Conservation (phyloP, 2,888 invertebrate species). For the Zaprionus obscuricornis region DNA sequence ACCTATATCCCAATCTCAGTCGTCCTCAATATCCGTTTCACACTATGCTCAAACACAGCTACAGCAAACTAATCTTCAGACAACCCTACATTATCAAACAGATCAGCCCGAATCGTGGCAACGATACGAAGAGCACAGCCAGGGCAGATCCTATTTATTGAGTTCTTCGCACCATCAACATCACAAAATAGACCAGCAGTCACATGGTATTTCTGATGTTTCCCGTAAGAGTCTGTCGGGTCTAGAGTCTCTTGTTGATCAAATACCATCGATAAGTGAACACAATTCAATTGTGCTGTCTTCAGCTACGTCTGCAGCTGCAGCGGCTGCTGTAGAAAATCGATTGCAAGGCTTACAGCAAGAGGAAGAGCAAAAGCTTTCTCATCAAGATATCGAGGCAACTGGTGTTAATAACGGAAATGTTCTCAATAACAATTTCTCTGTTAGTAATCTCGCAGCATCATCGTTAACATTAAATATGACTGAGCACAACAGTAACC, state of each 20-base stretch:
- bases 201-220: slow-evolving; percentile 85
- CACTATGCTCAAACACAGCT: slow-evolving; percentile 21
- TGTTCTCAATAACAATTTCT: slow-evolving; percentile 81
- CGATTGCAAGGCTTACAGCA: slow-evolving; percentile 67
- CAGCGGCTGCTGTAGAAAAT: slow-evolving; percentile 73
- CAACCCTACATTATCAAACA: slow-evolving; percentile 14
- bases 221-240: slow-evolving; percentile 94
- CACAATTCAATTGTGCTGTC: slow-evolving; percentile 84
- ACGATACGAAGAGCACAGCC: slow-evolving; percentile 52
- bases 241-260: slow-evolving; percentile 94
- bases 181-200: slow-evolving; percentile 46
- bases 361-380: slow-evolving; percentile 41
- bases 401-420: slow-evolving; percentile 12
- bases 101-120: slow-evolving; percentile 49
- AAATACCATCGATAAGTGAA: slow-evolving; percentile 94
- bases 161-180: slow-evolving; percentile 70
- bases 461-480: slow-evolving; percentile 43
- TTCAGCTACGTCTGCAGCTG: slow-evolving; percentile 58
- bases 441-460: slow-evolving; percentile 84
- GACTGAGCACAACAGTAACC: slow-evolving; percentile 3
- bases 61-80: neutral
- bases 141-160: slow-evolving; percentile 41
- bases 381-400: slow-evolving; percentile 20
- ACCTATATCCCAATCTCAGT: neutral
- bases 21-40: slow-evolving; percentile 9